phyloP scores from a whole-genome alignment of 2,797 vertebrate genomes.

The Sparus aurata region DNA sequence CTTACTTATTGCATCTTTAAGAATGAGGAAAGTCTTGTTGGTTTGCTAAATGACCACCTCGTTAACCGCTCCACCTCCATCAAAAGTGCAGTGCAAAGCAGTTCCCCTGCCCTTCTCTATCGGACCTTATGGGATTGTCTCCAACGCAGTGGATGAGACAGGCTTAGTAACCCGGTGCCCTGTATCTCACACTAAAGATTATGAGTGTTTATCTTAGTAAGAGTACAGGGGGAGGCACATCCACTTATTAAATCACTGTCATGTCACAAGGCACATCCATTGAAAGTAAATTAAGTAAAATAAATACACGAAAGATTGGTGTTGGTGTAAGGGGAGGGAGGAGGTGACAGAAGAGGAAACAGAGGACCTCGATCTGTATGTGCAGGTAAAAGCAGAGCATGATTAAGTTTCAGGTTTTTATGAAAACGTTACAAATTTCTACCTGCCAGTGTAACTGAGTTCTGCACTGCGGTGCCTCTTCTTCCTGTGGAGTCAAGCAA shows the following conservation, averaged over 20 bases:
- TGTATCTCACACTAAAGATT: neutral
- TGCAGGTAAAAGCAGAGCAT: neutral
- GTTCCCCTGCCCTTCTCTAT: neutral
- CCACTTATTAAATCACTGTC: neutral
- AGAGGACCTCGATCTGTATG: neutral
- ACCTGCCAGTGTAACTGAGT: slow-evolving; percentile 4
- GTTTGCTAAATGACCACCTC: neutral
- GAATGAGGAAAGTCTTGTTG: neutral
- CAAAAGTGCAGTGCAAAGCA: neutral
- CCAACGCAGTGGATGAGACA: neutral
- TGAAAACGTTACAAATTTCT: neutral
- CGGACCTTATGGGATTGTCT: neutral
- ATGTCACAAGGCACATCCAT: neutral
- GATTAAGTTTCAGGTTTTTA: neutral
- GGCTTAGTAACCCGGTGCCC: neutral
- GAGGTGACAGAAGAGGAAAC: neutral
- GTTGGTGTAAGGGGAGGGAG: neutral
- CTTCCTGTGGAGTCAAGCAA: slow-evolving; percentile 6
- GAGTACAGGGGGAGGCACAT: neutral
- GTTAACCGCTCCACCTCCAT: neutral
- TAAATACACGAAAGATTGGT: neutral
- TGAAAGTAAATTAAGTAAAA: neutral
- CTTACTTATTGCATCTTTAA: no score
- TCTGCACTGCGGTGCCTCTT: slow-evolving; percentile 25
- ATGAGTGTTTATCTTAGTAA: neutral